Evolutionary conservation across 2,888 invertebrate species (phyloP).

Genomic region (Eilema depressum): DNA sequence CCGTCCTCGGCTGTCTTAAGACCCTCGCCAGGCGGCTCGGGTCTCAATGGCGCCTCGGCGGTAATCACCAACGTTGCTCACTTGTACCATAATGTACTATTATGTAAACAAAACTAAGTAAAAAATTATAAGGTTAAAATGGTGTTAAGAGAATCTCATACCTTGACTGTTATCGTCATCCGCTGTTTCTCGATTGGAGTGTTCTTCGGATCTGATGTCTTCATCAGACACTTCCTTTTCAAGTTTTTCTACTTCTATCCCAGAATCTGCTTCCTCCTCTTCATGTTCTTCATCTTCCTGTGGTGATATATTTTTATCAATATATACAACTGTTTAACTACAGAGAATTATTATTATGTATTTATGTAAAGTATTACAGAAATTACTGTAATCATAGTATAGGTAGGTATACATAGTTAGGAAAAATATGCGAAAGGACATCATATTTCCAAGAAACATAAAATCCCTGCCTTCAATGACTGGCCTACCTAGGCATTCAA

Average conservation of each 20-base stretch:
- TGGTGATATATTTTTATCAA: conserved; percentile 13
- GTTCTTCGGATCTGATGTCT: conserved; percentile 61
- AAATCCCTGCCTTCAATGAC: too few relatives aligned
- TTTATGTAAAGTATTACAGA: too few relatives aligned
- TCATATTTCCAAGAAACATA: too few relatives aligned
- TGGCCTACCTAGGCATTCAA: too few relatives aligned
- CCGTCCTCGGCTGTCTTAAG: too few relatives aligned
- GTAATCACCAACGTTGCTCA: too few relatives aligned
- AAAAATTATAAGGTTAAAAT: neutral
- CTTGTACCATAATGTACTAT: too few relatives aligned
- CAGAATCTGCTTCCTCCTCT: conserved; percentile 68
- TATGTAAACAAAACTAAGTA: neutral
- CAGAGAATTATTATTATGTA: neutral
- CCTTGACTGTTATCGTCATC: conserved; percentile 20
- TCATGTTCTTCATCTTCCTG: conserved; percentile 70
- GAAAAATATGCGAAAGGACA: too few relatives aligned
- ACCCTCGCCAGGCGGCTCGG: too few relatives aligned
- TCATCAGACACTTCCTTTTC: conserved; percentile 75
- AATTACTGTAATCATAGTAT: too few relatives aligned
- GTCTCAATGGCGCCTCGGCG: too few relatives aligned
- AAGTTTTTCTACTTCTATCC: conserved; percentile 79
- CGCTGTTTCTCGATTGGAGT: conserved; percentile 43
- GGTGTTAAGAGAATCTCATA: neutral
- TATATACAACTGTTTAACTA: neutral
- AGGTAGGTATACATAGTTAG: too few relatives aligned